A percentile compares a stretch with the other conserved stretches of the same genome.
phyloP scores from a whole-genome alignment of 2,113 vertebrate genomes.

The Casuarius casuarius region DNA sequence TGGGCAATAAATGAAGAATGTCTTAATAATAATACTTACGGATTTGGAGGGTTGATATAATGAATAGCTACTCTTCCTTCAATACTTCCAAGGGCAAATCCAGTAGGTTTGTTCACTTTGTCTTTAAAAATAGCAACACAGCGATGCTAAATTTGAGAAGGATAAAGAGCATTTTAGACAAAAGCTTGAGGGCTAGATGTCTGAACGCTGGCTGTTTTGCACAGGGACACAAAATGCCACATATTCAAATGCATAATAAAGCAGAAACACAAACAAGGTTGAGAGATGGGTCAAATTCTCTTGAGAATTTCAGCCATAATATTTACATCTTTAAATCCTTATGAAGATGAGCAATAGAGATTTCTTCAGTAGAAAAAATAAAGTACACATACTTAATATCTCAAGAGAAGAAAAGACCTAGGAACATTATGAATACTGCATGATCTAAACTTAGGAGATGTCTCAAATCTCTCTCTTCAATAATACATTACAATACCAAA shows the following conservation, averaged over 20 bases:
- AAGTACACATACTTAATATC: not conserved
- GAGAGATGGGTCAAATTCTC: not conserved
- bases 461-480: not conserved
- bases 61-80: conserved; percentile 98
- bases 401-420: not conserved
- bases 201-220: not conserved
- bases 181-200: not conserved
- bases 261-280: not conserved
- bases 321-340: not conserved
- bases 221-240: not conserved
- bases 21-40: conserved; percentile 82
- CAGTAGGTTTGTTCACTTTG: conserved; percentile 98
- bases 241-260: not conserved
- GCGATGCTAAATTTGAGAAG: conserved; percentile 84
- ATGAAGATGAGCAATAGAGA: not conserved
- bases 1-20: not conserved
- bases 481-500: not conserved
- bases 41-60: conserved; percentile 98
- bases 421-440: not conserved
- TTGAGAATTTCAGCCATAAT: not conserved
- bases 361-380: not conserved
- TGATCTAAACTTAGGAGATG: not conserved
- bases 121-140: conserved; percentile 99
- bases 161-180: not conserved
- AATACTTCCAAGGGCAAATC: conserved; percentile 97